Percentiles rank a stretch among this genome's conserved stretches.
Conservation (phyloP, 2,888 invertebrate species). For the Lysandra coridon region DNA sequence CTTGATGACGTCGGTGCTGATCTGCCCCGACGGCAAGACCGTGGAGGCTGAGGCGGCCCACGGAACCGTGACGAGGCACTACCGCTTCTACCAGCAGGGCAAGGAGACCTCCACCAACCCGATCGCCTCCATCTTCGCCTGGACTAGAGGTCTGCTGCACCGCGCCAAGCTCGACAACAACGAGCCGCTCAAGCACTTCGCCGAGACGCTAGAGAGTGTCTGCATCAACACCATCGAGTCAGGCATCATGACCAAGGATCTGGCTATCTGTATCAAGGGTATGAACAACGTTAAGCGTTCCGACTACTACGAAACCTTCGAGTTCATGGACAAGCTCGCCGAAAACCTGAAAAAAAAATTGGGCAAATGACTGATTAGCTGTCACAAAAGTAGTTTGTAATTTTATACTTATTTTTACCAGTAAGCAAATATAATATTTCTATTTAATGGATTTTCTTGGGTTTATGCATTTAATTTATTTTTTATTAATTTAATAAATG, state of each 20-base stretch:
- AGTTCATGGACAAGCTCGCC: constrained; percentile 96
- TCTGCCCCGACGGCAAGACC: constrained; percentile 98
- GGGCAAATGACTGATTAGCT: constrained; percentile 70
- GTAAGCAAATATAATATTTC: constrained; percentile 45
- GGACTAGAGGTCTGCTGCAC: constrained; percentile 96
- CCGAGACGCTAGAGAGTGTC: constrained; percentile 92
- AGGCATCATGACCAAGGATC: constrained; percentile 98
- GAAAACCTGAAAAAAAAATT: constrained; percentile 89
- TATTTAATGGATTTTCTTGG: constrained; percentile 49
- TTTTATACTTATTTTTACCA: constrained; percentile 42
- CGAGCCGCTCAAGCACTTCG: constrained; percentile 86
- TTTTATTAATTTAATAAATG: constrained; percentile 36
- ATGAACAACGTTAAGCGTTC: constrained; percentile 87
- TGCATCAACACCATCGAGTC: constrained; percentile 97
- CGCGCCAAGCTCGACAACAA: constrained; percentile 97
- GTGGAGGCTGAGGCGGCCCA: constrained; percentile 99
- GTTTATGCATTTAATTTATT: constrained; percentile 64
- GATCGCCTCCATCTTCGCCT: constrained; percentile 99
- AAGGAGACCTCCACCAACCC: constrained; percentile 99
- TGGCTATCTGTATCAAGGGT: constrained; percentile 98
- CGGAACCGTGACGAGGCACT: constrained; percentile 97
- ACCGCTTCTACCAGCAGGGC: constrained; percentile 93
- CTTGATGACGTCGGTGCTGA: constrained; percentile 97
- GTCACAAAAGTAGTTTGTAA: constrained; percentile 58
- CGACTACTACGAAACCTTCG: constrained; percentile 98